Conservation (phyloP, 1,140 invertebrate species). For the Saccostrea echinata region DNA sequence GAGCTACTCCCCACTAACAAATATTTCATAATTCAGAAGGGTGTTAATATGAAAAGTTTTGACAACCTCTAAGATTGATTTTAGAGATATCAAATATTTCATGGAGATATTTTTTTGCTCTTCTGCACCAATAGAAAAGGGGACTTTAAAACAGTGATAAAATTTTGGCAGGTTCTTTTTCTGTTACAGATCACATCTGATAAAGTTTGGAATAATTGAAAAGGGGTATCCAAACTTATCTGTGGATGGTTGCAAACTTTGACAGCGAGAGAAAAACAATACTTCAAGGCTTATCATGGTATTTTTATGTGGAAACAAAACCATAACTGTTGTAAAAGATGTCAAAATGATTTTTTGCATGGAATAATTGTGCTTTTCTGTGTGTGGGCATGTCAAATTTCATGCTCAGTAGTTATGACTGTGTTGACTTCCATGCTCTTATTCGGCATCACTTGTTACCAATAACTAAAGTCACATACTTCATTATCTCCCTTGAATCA, state of each 20-base stretch:
- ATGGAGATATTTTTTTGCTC: conserved; percentile 8
- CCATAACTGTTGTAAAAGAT: conserved; percentile 19
- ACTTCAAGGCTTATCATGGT: conserved; percentile 36
- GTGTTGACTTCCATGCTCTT: neutral
- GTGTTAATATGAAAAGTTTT: conserved; percentile 17
- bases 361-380: conserved; percentile 7
- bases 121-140: conserved; percentile 22
- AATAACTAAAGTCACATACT: neutral
- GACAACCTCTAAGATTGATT: conserved; percentile 26
- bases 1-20: neutral
- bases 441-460: conserved; percentile 21
- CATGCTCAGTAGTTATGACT: conserved; percentile 15
- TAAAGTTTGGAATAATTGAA: conserved; percentile 27
- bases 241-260: conserved; percentile 19
- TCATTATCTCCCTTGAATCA: conserved; percentile 12
- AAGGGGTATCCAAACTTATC: conserved; percentile 36
- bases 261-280: conserved; percentile 30
- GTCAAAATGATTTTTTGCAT: conserved; percentile 22
- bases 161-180: conserved; percentile 26
- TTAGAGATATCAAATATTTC: conserved; percentile 19
- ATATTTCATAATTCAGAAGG: neutral
- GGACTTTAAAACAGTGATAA: conserved; percentile 21
- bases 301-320: conserved; percentile 23
- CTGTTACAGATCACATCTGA: conserved; percentile 22
- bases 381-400: conserved; percentile 36